A percentile compares a stretch with the other conserved stretches of the same genome.
Evolutionary conservation across 1,140 invertebrate genomes (phyloP).

Genomic region (Leptopilina boulardi): DNA sequence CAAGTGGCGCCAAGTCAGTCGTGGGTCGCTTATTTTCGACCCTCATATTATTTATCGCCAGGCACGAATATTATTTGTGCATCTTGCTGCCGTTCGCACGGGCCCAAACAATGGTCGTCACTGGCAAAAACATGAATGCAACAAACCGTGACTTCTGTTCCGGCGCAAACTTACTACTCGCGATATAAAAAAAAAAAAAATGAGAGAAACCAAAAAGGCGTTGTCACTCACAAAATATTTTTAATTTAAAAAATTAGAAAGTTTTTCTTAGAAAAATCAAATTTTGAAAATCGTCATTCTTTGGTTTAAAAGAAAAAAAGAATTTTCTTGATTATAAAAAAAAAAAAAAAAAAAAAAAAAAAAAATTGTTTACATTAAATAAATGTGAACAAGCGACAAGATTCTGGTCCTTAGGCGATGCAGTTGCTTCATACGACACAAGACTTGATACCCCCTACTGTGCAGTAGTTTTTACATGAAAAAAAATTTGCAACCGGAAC

Average conservation of each 20-base stretch:
- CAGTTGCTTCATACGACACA: conserved; percentile 53
- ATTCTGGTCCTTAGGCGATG: not conserved
- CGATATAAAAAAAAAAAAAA: conserved; percentile 40
- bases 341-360: too few relatives aligned
- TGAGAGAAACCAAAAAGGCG: conserved; percentile 15
- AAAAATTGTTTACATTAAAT: not conserved
- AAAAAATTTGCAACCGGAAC: conserved; percentile 75
- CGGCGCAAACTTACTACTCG: conserved; percentile 54
- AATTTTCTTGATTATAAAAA: too few relatives aligned
- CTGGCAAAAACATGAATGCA: conserved; percentile 48
- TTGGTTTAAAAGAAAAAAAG: too few relatives aligned
- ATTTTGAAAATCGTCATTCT: too few relatives aligned
- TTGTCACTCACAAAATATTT: not conserved
- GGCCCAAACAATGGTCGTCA: conserved; percentile 60
- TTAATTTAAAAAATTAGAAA: too few relatives aligned
- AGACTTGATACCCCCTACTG: conserved; percentile 57
- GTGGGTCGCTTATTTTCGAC: conserved; percentile 44
- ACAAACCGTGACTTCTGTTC: conserved; percentile 67
- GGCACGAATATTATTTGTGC: conserved; percentile 51
- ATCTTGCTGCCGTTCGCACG: conserved; percentile 55
- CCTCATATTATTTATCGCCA: conserved; percentile 52
- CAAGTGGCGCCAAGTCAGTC: conserved; percentile 42
- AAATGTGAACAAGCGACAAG: not conserved
- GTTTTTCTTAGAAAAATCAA: too few relatives aligned
- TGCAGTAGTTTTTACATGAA: conserved; percentile 62